Evolutionary conservation across 2,113 vertebrate species (phyloP).

Genomic region (Cheirogaleus medius): DNA sequence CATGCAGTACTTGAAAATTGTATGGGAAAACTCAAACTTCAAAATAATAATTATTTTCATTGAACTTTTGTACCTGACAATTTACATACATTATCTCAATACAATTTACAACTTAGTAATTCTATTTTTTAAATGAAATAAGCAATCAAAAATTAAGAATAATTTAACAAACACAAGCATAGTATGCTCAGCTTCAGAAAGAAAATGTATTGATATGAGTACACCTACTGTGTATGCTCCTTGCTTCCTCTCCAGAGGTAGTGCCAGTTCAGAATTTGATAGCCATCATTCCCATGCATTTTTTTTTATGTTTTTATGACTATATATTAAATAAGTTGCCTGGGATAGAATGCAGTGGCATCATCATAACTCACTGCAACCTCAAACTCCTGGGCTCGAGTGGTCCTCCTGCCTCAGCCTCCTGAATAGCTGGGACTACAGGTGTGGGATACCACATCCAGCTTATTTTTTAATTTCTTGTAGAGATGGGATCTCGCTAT

Average conservation of each 20-base stretch:
- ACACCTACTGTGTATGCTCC: rapidly evolving
- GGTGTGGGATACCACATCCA: too few species aligned
- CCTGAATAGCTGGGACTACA: too few species aligned
- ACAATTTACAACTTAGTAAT: neutral
- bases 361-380: too few species aligned
- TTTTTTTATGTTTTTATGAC: neutral
- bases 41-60: neutral
- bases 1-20: neutral
- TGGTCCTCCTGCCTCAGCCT: too few species aligned
- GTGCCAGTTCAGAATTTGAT: neutral
- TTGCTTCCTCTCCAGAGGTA: neutral
- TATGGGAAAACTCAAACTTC: neutral
- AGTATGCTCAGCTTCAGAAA: neutral
- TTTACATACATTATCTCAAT: neutral
- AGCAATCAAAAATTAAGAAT: neutral
- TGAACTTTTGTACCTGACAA: neutral
- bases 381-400: too few species aligned
- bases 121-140: neutral
- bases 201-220: neutral
- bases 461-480: too few species aligned
- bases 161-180: neutral
- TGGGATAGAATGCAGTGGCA: too few species aligned
- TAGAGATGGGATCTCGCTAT: too few species aligned
- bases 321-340: neutral
- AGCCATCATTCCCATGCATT: neutral